Evolutionary conservation across 2,797 vertebrate species (phyloP).

Genomic region (Clarias laeviceps): DNA sequence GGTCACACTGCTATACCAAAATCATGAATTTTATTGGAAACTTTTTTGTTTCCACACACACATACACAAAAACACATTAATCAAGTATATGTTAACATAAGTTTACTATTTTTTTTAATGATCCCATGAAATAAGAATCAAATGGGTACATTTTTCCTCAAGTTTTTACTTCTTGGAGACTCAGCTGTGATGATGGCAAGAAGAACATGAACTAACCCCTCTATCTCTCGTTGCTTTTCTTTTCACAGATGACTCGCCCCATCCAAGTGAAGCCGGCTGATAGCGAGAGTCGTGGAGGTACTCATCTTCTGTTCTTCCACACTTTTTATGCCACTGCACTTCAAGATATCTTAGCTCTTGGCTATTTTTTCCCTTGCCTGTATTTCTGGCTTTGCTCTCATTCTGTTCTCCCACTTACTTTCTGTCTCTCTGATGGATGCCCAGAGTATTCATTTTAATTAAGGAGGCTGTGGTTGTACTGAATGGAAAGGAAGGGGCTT

Average conservation of each 20-base stretch:
- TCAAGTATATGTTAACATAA: neutral
- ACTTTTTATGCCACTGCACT: slow-evolving; percentile 56
- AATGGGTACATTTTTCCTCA: too few relatives aligned
- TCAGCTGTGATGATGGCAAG: slow-evolving; percentile 49
- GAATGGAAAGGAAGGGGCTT: slow-evolving; percentile 61
- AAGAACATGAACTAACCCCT: slow-evolving; percentile 62
- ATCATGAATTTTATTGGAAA: too few relatives aligned
- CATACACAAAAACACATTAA: neutral
- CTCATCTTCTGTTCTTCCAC: slow-evolving; percentile 78
- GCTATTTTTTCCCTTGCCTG: neutral
- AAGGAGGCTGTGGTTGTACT: slow-evolving; percentile 62
- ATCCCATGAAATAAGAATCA: neutral
- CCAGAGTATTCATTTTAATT: slow-evolving; percentile 67
- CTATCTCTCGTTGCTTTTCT: slow-evolving; percentile 58
- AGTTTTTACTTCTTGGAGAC: slow-evolving; percentile 55
- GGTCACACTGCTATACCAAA: neutral
- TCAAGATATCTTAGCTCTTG: neutral
- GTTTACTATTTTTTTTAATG: neutral
- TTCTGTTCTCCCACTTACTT: slow-evolving; percentile 40
- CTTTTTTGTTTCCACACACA: neutral
- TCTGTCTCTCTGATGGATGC: slow-evolving; percentile 64
- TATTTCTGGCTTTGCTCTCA: slow-evolving; percentile 30
- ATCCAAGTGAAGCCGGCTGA: slow-evolving; percentile 99
- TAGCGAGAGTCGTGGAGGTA: slow-evolving; percentile 99
- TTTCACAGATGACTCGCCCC: slow-evolving; percentile 93